Evolutionary conservation across 1,140 invertebrate genomes (phyloP), one percentile per base, ranked within the genome.

Genomic region (Sinonovacula constricta): DNA sequence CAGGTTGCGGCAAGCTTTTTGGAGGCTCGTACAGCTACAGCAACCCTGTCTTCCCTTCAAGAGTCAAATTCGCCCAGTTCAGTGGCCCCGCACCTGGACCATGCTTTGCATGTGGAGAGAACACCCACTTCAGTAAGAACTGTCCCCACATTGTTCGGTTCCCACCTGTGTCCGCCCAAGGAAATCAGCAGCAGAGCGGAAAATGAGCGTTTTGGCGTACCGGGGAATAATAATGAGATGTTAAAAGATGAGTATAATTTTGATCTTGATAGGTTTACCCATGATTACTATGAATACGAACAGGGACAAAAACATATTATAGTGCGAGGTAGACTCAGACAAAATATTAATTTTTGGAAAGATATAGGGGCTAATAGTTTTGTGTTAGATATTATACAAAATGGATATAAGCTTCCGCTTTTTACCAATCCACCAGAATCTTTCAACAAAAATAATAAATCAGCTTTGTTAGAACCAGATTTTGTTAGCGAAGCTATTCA

Each of bases 231-330:
- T 18, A 45, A 45, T 18, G 39, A 45, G 39, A 10, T 45, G 18
- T 45, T 45, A 45, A 45, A 45, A 45, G 39, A 45, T 45, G 39
- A 45, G 39, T 45, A 45, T 45, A 45, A 24, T 31, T 72, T 45
- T 72, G 69, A 72, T 30, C 22, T 34, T 65, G 60, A 75, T 36
- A 18, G 14, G 30, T 68, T 68, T 68, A 68, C 66, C 22, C 22
- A 68, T 28, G 66, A 68, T 30, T 68, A 60, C 53, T 68, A 28
- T 53, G 66, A 53, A 26, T 68, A 68, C 26, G 66, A 68, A 53
- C 66, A 68, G 26, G 66, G 60, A n/a, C 45, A 63, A n/a, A 65
- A 31, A 54, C 22, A 65, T 28, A 75, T 75, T 75, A 75, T 54
- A 24, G 68, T 59, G 1, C 24, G 49, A 31, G 54, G 68, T 18